Percentiles rank a stretch among this genome's conserved stretches.
Conservation (phyloP, 2,797 vertebrate species). For the Gallirallus australis region DNA sequence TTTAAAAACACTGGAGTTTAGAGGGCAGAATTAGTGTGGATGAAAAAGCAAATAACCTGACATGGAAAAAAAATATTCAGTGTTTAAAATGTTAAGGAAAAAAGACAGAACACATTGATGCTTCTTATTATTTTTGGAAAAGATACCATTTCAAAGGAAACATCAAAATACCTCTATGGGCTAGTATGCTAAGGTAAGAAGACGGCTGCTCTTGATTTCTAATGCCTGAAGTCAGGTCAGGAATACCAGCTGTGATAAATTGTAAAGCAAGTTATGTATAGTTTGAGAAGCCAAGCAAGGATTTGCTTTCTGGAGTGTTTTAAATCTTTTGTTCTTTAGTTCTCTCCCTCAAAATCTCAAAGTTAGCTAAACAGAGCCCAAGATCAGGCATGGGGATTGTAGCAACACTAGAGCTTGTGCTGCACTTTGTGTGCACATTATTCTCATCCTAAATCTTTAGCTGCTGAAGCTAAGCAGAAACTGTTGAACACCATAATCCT, state of each 20-base stretch:
- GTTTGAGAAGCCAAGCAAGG: conserved; percentile 64
- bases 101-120: neutral
- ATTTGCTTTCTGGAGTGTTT: conserved; percentile 57
- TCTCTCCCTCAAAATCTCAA: conserved; percentile 52
- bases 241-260: conserved; percentile 73
- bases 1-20: neutral
- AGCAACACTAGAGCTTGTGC: neutral
- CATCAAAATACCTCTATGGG: conserved; percentile 57
- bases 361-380: conserved; percentile 34
- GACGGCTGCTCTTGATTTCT: conserved; percentile 57
- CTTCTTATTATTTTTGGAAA: conserved; percentile 43
- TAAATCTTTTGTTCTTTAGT: conserved; percentile 68
- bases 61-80: neutral
- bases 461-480: conserved; percentile 12
- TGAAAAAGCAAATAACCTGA: neutral
- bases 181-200: neutral
- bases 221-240: conserved; percentile 71
- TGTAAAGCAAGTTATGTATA: conserved; percentile 58
- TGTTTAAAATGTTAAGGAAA: conserved; percentile 29
- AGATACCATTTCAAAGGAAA: conserved; percentile 36
- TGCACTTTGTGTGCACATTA: neutral
- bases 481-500: conserved; percentile 13
- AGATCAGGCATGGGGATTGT: neutral
- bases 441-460: neutral
- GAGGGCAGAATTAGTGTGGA: neutral